A percentile compares a stretch with the other conserved stretches of the same genome.
These are phyloP conservation scores for Bubo bubo DNA, from an alignment of 2,113 vertebrate genomes.

Conservation along the genomic window DNA sequence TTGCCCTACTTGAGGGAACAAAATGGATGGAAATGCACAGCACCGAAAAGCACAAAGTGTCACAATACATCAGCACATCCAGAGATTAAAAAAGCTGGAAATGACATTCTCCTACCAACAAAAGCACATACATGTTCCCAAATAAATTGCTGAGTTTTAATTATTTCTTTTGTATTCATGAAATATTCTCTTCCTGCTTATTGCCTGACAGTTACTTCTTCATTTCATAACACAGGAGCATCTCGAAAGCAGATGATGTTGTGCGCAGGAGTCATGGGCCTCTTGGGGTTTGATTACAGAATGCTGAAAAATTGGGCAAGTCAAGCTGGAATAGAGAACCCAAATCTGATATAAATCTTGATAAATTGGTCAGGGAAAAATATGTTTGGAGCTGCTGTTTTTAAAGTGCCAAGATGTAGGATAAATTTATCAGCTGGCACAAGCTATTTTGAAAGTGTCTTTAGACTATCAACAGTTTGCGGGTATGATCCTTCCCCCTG, in stretches of 20 bases:
- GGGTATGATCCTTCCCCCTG: background rate
- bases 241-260: background rate
- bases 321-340: background rate
- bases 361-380: background rate
- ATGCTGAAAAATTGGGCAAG: slow-evolving; percentile 40
- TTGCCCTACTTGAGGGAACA: background rate
- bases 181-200: background rate
- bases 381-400: background rate
- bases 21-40: background rate
- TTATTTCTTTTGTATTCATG: background rate
- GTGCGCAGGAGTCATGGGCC: background rate
- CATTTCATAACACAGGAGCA: background rate
- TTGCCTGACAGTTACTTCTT: background rate
- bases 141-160: slow-evolving; percentile 20
- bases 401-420: background rate
- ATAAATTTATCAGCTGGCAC: background rate
- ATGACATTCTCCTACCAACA: background rate
- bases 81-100: background rate
- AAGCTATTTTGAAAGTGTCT: background rate
- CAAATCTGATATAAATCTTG: slow-evolving; percentile 29
- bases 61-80: background rate
- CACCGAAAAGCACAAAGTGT: background rate
- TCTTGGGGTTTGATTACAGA: slow-evolving; percentile 27
- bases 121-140: background rate
- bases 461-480: background rate